phyloP scores from a whole-genome alignment of 2,888 invertebrate genomes.

The Ichneumoninae sp. region DNA sequence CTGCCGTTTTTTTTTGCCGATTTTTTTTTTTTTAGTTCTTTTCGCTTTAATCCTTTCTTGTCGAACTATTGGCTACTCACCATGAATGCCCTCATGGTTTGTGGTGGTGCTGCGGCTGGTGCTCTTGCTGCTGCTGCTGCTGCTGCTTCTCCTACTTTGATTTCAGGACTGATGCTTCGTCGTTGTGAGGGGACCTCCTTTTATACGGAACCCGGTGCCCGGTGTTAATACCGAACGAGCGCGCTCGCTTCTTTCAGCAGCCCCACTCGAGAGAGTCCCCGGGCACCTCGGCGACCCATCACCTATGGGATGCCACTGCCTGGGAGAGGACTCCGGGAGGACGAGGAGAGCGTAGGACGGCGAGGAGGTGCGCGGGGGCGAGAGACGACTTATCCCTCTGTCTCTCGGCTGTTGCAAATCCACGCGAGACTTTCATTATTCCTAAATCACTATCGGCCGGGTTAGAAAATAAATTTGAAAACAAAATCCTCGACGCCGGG shows the following conservation, averaged over 20 bases:
- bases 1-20: not conserved
- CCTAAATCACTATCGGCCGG: constrained; percentile 43
- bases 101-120: constrained; percentile 66
- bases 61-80: constrained; percentile 77
- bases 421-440: constrained; percentile 58
- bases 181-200: constrained; percentile 82
- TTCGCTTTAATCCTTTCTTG: not conserved
- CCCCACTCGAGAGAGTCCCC: constrained; percentile 76
- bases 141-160: constrained; percentile 81
- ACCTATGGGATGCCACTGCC: constrained; percentile 82
- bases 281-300: constrained; percentile 78
- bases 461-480: not conserved
- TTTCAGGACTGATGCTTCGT: constrained; percentile 84
- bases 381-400: constrained; percentile 42
- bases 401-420: constrained; percentile 57
- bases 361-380: constrained; percentile 42
- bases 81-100: constrained; percentile 84
- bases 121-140: constrained; percentile 49
- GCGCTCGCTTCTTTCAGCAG: constrained; percentile 32
- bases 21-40: constrained; percentile 10
- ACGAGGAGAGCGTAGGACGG: constrained; percentile 30
- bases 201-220: constrained; percentile 77
- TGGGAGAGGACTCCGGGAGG: constrained; percentile 22
- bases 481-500: not conserved
- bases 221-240: constrained; percentile 16